Evolutionary conservation across 2,888 invertebrate species (phyloP), one percentile per base, ranked within the genome.

Genomic region (Andrena camellia): DNA sequence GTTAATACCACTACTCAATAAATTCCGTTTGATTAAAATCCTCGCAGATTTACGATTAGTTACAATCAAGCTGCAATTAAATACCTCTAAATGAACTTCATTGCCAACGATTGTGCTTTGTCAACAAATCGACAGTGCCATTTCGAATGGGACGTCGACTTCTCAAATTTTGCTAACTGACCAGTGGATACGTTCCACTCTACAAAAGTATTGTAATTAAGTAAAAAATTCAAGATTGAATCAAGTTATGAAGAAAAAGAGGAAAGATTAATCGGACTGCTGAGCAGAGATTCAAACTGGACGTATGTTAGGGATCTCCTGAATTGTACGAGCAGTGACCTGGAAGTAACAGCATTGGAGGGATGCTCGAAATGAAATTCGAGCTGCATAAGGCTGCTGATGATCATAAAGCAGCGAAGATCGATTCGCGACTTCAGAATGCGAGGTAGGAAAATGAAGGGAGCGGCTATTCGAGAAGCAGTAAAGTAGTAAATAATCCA

Each of bases 401-500:
- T 42, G 42, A 20, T 62, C 20, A 60, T 50, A 33, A 54, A 26
- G 13, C 2, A n/a, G 17, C 42, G 42, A 42, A 42, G 42, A 42
- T 52, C 57, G 63, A 52, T 48, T 63, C 68, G 52, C 64, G 23
- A 7, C 26, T n/a, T 8, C 26, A n/a, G 48, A 48, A 31, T 62
- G 7, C 31, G 26, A 64, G 31, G 62, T 10, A n/a, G 72, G 63
- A 59, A 69, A 60, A 62, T 75, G 59, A n/a, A 59, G 71, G 68
- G 72, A 73, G 68, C 62, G 78, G 68, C 67, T 72, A 71, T 72
- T 67, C 68, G 76, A 69, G 78, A 29, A 57, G 78, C 63, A 63
- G 20, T n/a, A 42, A 68, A 67, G 74, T 76, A 81, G 89, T 86
- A 90, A 91, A 91, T 91, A 92, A 92, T 87, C 86, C 78, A 71